Conservation (phyloP, 2,113 vertebrate genomes). For the Euleptes europaea region DNA sequence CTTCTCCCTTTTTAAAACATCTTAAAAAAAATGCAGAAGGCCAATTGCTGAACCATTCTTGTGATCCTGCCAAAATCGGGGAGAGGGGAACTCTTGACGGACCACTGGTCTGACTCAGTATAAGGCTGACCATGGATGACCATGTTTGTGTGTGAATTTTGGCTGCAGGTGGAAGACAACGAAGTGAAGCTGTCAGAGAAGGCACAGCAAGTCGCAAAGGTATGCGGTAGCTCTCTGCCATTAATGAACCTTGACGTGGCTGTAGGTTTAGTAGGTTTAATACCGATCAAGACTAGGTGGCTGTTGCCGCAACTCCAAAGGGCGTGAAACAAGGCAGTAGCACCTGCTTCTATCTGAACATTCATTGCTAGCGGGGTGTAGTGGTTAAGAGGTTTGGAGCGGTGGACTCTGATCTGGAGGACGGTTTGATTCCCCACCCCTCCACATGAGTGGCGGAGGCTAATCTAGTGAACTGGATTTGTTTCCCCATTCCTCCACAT, state of each 20-base stretch:
- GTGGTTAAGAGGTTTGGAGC: too few species aligned
- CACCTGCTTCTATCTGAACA: not conserved
- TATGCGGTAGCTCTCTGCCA: slow-evolving; percentile 44
- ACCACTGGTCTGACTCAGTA: too few species aligned
- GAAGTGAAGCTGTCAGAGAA: slow-evolving; percentile 90
- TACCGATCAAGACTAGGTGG: not conserved
- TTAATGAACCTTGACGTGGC: not conserved
- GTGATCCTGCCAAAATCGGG: not conserved
- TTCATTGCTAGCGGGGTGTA: too few species aligned
- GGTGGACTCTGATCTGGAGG: too few species aligned
- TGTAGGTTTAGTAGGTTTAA: not conserved
- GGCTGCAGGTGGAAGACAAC: slow-evolving; percentile 85
- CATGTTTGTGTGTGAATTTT: slow-evolving; percentile 26
- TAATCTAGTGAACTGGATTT: too few species aligned
- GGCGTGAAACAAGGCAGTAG: not conserved
- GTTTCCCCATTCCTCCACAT: too few species aligned
- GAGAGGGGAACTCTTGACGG: too few species aligned
- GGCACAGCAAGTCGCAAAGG: slow-evolving; percentile 81
- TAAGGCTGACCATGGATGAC: not conserved
- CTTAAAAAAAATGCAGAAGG: not conserved
- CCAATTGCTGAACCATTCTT: not conserved
- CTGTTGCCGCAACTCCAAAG: accelerated
- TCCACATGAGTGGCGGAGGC: too few species aligned
- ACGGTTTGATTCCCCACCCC: too few species aligned
- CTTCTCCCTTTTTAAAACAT: not conserved